Evolutionary conservation across 2,113 vertebrate species (phyloP), one percentile per base, ranked within the genome.

Genomic region (Lethenteron reissneri): DNA sequence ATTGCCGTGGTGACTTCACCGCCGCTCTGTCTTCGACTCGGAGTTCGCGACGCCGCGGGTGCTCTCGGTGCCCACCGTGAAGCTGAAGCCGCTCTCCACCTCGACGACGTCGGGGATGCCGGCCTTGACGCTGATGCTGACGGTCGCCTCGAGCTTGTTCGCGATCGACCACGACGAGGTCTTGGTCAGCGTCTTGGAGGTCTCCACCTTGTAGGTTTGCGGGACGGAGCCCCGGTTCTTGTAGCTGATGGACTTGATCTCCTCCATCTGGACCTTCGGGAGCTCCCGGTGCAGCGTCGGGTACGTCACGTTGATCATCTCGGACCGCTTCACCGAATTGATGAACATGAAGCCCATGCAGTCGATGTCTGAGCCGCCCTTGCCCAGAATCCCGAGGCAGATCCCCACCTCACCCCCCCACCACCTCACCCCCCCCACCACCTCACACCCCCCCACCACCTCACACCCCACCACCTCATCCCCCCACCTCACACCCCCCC

Each of bases 331-430:
- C 71, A 78, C 70, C 3, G 72, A 58, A 12, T 72, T 73, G 14
- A 78, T 58, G 74, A 78, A 78, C 9, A 57, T 4, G 8, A 78
- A 77, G 2, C 71, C 75, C n/a, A 77, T 70, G 4, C 2, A 0
- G 19, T 78, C 74, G 9, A 76, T 76, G 57, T 77, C 76, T 13
- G 41, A 0, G 59, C 74, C 74, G 12, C 64, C 1, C 2, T 14
- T 58, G 70, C 77, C 75, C 12, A 0, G 1, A 25, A 78, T n/a
- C 62, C 77, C 77, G 12, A 76, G 3, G 70, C 77, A 78, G 62
- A 71, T 76, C 9, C 77, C 77, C 71, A 73, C 21, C 21, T 19
- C 17, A 19, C 17, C 17, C 17, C 17, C 17, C 17, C 17, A 19
- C 17, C 17, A 19, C 17, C 17, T 19, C 17, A 19, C 17, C 17